Evolutionary conservation across 2,888 invertebrate species (phyloP).

Genomic region (Perithous albicinctus): DNA sequence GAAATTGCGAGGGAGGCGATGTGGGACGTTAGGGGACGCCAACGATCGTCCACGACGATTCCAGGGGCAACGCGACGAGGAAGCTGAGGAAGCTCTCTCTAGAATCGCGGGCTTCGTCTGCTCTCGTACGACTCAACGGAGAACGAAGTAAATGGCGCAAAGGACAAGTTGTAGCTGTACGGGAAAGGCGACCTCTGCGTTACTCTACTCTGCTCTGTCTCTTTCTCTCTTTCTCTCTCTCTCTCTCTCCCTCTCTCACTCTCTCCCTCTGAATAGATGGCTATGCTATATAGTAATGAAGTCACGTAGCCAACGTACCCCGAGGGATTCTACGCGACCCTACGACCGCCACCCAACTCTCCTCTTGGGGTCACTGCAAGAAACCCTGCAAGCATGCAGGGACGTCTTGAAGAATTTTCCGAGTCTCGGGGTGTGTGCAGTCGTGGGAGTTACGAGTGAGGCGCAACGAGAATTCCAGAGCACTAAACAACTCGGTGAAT

Average conservation of each 20-base stretch:
- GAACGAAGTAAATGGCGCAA: slow-evolving; percentile 30
- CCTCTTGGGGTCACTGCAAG: slow-evolving; percentile 20
- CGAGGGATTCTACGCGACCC: slow-evolving; percentile 39
- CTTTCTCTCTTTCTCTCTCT: no score
- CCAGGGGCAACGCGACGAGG: slow-evolving; percentile 10
- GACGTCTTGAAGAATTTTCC: slow-evolving; percentile 50
- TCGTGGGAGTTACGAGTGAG: slow-evolving; percentile 13
- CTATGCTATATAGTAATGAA: slow-evolving; percentile 44
- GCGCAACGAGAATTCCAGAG: slow-evolving; percentile 30
- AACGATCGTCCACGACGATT: slow-evolving; percentile 39
- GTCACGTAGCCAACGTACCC: slow-evolving; percentile 58
- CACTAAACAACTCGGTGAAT: slow-evolving; percentile 25
- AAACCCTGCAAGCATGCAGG: slow-evolving; percentile 20
- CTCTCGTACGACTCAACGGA: not conserved
- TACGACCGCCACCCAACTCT: slow-evolving; percentile 5
- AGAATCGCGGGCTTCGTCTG: not conserved
- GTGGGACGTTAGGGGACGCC: slow-evolving; percentile 4
- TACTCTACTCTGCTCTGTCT: no score
- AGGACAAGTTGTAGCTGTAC: slow-evolving; percentile 37
- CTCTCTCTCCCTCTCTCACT: no score
- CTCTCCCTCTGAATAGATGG: slow-evolving; percentile 26
- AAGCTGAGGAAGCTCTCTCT: slow-evolving; percentile 15
- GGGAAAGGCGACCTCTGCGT: slow-evolving; percentile 15
- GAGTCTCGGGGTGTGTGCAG: slow-evolving; percentile 15
- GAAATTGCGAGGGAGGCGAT: slow-evolving; percentile 36